Evolutionary conservation across 1,140 invertebrate species (phyloP), one percentile per base, ranked within the genome.

Genomic region (Dendroctonus ponderosae): DNA sequence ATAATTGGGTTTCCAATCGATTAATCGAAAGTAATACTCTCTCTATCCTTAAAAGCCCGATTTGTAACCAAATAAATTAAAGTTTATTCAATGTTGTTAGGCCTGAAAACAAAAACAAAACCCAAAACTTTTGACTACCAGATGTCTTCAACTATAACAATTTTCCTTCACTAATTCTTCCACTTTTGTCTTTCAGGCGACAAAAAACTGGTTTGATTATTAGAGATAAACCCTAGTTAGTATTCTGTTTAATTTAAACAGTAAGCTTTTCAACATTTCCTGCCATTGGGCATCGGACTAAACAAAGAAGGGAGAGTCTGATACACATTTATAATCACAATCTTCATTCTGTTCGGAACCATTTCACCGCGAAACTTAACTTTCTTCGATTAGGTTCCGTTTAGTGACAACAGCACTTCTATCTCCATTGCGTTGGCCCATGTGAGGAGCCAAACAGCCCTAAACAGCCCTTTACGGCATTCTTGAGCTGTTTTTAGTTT

Each of bases 261-360:
- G 3, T 26, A 1, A 26, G 3, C 1, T 3, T 56, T 38, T 56
- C 2, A 56, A 39, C 14, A 56, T 56, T 56, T 7, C 26, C 8
- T 11, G 42, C 5, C 38, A 62, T 41, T 8, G 39, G 43, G n/a
- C 7, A 12, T 26, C 62, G 51, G 41, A 62, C 60, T 52, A 53
- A 63, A 46, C 14, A 38, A 60, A 56, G 64, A 59, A 66, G 64
- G 62, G 62, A 46, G 26, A 50, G 40, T 38, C 11, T 12, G 49
- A 58, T 66, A 60, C 56, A 66, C 64, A 66, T 66, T 66, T 66
- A 66, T 58, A 66, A 49, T 60, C 56, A 60, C 64, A 49, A 66
- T 66, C 64, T 66, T 66, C 64, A 51, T 43, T 50, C 44, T 38
- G 48, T 39, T 66, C 57, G 49, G 46, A 60, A 46, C 39, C 64